Base-by-base conservation (phyloP, 2,113 vertebrate species). In the Hymenochirus boettgeri region DNA sequence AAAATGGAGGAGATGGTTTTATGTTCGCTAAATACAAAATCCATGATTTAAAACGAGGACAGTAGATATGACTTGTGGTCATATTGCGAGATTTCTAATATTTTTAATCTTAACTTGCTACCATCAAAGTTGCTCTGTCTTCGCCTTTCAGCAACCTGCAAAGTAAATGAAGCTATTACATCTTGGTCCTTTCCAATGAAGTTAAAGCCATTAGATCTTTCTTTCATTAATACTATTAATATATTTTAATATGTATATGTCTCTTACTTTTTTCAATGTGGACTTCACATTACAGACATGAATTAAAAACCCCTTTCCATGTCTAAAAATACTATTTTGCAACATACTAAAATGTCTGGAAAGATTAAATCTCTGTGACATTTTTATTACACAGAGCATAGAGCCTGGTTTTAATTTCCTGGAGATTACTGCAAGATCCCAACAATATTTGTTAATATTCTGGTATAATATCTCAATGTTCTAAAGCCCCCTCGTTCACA, bases 311-410 rank as follows among this genome's bases (percentile, higher is more conserved):
- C n/a, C 12, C n/a, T 21, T 22, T 57, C 26, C 12, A 35, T 10
- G 37, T 57, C 37, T 18, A 18, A 55, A 55, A 55, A 29, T 11
- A 6, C 7, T 35, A 35, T 56, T 57, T 13, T 57, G 54, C 24
- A 29, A 47, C 25, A 60, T 4, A 60, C 24, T 47, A 10, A 45
- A 33, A 18, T 47, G 39, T 23, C 53, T 57, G 53, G 53, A 65
- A 65, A 57, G 37, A 57, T 25, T 65, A 69, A 71, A 35, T 55
- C 0, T 61, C 9, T 18, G 55, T 71, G 19, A 45, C 1, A 8
- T 76, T 70, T 77, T 71, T 69, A 61, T 25, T 65, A 24, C 11
- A 54, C 53, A 27, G 63, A 62, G 57, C 1, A 17, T 62, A 73
- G 61, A 37, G 18, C 13, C 65, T 51, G 52, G 1, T 42, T 62